Percentiles rank a stretch among this genome's conserved stretches.
phyloP scores from a whole-genome alignment of 2,797 vertebrate species.

The Melanotaenia maccullochi region DNA sequence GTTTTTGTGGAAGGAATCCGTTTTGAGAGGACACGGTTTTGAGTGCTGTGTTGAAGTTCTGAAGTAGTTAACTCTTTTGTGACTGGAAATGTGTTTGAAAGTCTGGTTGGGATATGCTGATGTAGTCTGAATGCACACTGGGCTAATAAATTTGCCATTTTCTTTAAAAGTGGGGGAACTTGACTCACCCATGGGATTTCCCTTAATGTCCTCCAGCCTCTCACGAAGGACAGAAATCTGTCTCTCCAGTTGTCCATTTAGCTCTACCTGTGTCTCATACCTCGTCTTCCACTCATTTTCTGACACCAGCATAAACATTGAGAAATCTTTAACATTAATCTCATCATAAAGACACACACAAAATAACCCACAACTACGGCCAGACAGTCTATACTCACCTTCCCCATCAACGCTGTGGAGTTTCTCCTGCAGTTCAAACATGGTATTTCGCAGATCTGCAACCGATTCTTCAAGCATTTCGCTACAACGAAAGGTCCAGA shows the following conservation, averaged over 20 bases:
- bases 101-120: too few relatives aligned
- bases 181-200: constrained; percentile 86
- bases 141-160: too few relatives aligned
- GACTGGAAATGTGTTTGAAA: too few relatives aligned
- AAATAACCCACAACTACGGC: not conserved
- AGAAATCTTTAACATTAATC: not conserved
- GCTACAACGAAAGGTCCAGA: constrained; percentile 63
- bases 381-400: constrained; percentile 72
- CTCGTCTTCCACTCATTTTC: constrained; percentile 91
- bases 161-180: too few relatives aligned
- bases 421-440: constrained; percentile 84
- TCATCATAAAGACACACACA: too few relatives aligned
- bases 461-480: constrained; percentile 86
- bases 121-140: too few relatives aligned
- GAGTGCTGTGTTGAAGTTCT: too few relatives aligned
- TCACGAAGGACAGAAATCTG: constrained; percentile 84
- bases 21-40: too few relatives aligned
- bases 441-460: constrained; percentile 82
- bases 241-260: constrained; percentile 87
- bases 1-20: too few relatives aligned
- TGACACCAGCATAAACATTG: constrained; percentile 48
- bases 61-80: too few relatives aligned
- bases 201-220: constrained; percentile 83
- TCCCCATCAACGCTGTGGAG: constrained; percentile 82
- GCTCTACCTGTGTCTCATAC: constrained; percentile 88